Base-by-base conservation (phyloP, 2,888 invertebrate species). In the Callimorpha dominula region DNA sequence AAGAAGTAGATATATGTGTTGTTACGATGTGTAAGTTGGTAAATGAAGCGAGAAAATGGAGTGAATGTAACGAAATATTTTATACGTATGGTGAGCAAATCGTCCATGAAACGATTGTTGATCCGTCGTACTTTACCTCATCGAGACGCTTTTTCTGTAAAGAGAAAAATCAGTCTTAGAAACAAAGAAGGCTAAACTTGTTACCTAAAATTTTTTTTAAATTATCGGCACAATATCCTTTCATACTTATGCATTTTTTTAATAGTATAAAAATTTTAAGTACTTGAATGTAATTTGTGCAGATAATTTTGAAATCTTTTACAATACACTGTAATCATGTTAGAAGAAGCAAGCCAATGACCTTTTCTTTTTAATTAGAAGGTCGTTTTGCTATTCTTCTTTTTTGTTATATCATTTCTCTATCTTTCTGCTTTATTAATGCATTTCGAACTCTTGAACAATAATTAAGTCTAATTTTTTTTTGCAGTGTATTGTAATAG, bases 71-170 rank as follows among this genome's bases (percentile, higher is more conserved):
- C 4, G n/a, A n/a, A 65, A 57, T 64, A 40, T 71, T 64, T 76
- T 72, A 67, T 78, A 74, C 49, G 83, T 77, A 49, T 79, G 42
- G 66, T 72, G 72, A 76, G 68, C 78, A 75, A 79, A 78, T 81
- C 74, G 80, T 83, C 76, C 70, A 57, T 74, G 71, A 62, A 71
- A 77, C 65, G 79, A 79, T 74, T 75, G 76, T 68, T 73, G 77
- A 69, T 73, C 78, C 81, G 78, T 73, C 76, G 87, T 83, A 92
- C 92, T 89, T 94, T 95, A 97, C 97, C 97, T 97, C 97, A 95
- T 97, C 97, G 96, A 97, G 96, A 96, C 97, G 97, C 95, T 97
- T 97, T 96, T 96, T 97, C 97, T 97, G 97, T 97, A 97, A 96
- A 96, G 90, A 93, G 94, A 95, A 92, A 91, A 91, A 91, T 87